These are phyloP conservation scores for Ibycter americanus DNA, from an alignment of 2,797 vertebrate genomes.

Conservation along the genomic window DNA sequence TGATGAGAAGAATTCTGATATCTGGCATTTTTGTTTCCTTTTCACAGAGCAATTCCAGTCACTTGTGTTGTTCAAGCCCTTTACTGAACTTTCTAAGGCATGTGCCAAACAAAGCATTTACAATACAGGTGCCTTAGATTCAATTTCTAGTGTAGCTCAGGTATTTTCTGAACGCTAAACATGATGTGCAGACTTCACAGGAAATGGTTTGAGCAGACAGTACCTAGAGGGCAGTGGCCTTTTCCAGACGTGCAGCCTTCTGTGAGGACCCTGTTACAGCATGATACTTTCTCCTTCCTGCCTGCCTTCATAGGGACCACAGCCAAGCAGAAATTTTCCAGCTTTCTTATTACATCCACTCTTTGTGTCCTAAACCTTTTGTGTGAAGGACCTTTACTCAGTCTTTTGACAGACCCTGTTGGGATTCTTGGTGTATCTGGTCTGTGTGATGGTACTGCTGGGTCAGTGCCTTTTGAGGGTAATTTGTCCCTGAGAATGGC, in stretches of 20 bases:
- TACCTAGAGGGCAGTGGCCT: neutral
- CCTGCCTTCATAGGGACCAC: neutral
- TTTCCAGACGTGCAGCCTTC: neutral
- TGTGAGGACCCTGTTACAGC: rapidly evolving
- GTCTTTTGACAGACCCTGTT: neutral
- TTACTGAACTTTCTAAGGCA: neutral
- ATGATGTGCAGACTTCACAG: neutral
- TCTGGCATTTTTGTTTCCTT: neutral
- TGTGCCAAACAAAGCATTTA: neutral
- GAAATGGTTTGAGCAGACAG: neutral
- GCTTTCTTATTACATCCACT: neutral
- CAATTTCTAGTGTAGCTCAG: neutral
- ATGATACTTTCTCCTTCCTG: neutral
- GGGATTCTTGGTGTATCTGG: neutral
- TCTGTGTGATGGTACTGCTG: neutral
- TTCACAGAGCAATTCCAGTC: neutral
- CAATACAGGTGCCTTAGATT: neutral
- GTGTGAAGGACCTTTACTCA: neutral
- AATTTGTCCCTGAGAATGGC: neutral
- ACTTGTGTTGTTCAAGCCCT: neutral
- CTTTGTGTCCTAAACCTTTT: neutral
- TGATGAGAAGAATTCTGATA: neutral
- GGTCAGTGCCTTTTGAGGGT: neutral
- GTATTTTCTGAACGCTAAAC: neutral
- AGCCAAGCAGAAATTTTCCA: neutral